Percentiles rank a stretch among this genome's conserved stretches.
Conservation (phyloP, 2,113 vertebrate species). For the Motacilla alba region DNA sequence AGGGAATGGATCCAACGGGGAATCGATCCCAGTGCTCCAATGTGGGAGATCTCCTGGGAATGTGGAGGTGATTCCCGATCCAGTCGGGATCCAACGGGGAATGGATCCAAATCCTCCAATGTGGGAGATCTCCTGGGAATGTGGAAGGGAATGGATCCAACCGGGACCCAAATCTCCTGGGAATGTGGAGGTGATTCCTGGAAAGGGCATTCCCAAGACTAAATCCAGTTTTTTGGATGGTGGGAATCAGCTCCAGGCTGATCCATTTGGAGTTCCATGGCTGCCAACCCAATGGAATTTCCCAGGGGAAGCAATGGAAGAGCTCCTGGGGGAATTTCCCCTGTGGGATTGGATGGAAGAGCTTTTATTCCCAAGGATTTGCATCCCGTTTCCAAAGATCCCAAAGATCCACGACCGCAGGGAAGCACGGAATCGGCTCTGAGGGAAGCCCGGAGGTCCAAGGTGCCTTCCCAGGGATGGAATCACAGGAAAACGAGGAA, state of each 20-base stretch:
- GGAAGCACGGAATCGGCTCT: rapidly evolving
- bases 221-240: rapidly evolving
- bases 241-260: neutral
- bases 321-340: neutral
- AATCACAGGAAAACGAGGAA: rapidly evolving
- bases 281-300: rapidly evolving
- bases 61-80: neutral
- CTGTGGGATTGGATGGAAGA: rapidly evolving
- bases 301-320: neutral
- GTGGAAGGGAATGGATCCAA: no score
- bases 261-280: rapidly evolving
- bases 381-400: neutral
- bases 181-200: neutral
- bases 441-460: neutral
- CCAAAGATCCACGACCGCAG: neutral
- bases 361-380: neutral
- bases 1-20: no score
- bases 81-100: rapidly evolving
- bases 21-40: no score
- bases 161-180: neutral
- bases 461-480: rapidly evolving
- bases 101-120: rapidly evolving
- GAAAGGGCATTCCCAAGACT: neutral
- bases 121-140: neutral
- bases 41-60: no score